Conservation (phyloP, 2,888 invertebrate genomes). For the Terebella lapidaria region DNA sequence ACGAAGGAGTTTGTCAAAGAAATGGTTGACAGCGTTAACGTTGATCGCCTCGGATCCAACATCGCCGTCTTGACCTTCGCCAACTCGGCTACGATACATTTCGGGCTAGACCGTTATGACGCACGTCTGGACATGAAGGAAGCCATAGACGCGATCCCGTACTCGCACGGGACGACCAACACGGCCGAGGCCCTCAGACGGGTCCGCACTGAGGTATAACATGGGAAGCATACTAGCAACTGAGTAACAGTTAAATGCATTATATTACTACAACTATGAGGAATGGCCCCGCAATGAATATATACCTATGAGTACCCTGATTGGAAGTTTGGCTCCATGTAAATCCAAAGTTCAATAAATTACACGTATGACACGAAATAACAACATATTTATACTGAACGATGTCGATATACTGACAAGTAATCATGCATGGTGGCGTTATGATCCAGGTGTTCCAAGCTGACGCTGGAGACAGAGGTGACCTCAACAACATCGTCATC, state of each 20-base stretch:
- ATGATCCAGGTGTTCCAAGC: conserved; percentile 1
- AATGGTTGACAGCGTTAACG: conserved; percentile 20
- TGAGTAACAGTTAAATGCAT: no score
- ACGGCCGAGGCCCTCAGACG: conserved; percentile 35
- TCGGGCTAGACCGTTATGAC: conserved; percentile 26
- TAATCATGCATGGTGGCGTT: no score
- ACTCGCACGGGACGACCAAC: conserved; percentile 39
- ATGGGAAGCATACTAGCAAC: no score
- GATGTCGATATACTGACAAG: no score
- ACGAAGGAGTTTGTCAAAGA: conserved; percentile 20
- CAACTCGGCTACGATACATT: conserved; percentile 19
- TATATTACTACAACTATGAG: no score
- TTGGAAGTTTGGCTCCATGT: no score
- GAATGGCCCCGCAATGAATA: no score
- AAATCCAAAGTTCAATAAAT: no score
- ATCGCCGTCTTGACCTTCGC: conserved; percentile 22
- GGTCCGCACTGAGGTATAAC: no score
- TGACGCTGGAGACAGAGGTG: conserved; percentile 1
- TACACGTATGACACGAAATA: no score
- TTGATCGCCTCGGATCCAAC: conserved; percentile 14
- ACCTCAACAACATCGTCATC: conserved; percentile 9
- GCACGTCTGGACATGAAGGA: conserved; percentile 22
- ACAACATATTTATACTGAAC: no score
- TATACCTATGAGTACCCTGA: no score
- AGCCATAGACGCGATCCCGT: conserved; percentile 32